Conservation (phyloP, 2,797 vertebrate species). For the Spinibarbus caldwelli region DNA sequence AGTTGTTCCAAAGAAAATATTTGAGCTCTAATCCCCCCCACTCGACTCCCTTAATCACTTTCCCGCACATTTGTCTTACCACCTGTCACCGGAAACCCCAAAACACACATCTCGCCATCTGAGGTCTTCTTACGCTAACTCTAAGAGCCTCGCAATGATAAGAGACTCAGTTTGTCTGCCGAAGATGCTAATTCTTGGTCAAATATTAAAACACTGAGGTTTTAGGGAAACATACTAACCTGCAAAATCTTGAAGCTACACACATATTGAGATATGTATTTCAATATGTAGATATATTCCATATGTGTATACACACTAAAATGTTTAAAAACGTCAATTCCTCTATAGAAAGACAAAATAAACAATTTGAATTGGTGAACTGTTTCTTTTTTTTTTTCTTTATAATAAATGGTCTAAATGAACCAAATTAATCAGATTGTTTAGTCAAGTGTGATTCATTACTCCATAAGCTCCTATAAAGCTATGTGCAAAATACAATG, state of each 20-base stretch:
- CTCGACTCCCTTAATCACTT: conserved; percentile 35
- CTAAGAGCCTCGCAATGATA: background rate
- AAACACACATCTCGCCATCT: conserved; percentile 41
- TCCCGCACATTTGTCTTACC: conserved; percentile 33
- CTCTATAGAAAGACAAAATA: background rate
- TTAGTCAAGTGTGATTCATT: background rate
- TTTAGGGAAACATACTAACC: conserved; percentile 4
- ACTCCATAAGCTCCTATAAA: background rate
- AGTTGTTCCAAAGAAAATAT: conserved; percentile 38
- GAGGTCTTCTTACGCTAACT: conserved; percentile 9
- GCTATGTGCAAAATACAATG: background rate
- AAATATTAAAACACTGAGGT: conserved; percentile 18
- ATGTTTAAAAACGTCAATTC: background rate
- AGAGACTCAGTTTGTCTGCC: conserved; percentile 15
- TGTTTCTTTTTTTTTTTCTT: background rate
- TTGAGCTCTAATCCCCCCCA: conserved; percentile 38
- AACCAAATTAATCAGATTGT: background rate
- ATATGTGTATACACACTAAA: too few relatives aligned
- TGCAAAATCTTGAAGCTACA: background rate
- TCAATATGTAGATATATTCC: background rate
- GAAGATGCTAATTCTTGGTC: conserved; percentile 1
- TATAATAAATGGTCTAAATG: background rate
- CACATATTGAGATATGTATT: background rate
- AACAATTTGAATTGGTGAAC: background rate
- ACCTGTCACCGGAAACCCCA: conserved; percentile 32